phyloP scores from a whole-genome alignment of 2,888 invertebrate genomes.

The Choreutis nemorana region DNA sequence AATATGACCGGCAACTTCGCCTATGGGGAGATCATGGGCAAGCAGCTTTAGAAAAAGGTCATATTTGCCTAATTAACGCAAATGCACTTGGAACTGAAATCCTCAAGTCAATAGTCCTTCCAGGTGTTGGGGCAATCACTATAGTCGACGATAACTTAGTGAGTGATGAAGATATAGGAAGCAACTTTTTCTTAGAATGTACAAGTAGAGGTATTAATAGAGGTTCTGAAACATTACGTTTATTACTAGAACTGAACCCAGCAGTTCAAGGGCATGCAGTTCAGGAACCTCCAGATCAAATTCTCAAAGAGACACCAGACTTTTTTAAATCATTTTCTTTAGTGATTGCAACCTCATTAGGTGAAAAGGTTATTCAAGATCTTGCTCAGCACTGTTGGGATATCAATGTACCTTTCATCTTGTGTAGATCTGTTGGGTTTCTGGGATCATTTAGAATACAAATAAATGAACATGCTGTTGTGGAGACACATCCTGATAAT shows the following conservation, averaged over 20 bases:
- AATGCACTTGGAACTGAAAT: slow-evolving; percentile 94
- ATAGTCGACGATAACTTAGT: slow-evolving; percentile 89
- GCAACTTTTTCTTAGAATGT: slow-evolving; percentile 92
- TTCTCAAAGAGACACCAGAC: slow-evolving; percentile 84
- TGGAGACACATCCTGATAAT: slow-evolving; percentile 97
- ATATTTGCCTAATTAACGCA: slow-evolving; percentile 93
- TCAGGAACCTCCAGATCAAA: slow-evolving; percentile 86
- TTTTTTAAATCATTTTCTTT: slow-evolving; percentile 89
- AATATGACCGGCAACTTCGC: slow-evolving; percentile 86
- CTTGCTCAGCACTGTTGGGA: slow-evolving; percentile 86
- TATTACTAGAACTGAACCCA: slow-evolving; percentile 88
- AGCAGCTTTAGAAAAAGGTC: slow-evolving; percentile 83
- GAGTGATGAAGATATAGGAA: slow-evolving; percentile 90
- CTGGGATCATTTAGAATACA: slow-evolving; percentile 91
- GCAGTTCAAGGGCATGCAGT: slow-evolving; percentile 94
- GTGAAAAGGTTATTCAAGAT: slow-evolving; percentile 77
- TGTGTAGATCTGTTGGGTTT: slow-evolving; percentile 91
- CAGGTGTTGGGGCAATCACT: slow-evolving; percentile 92
- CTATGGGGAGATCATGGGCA: slow-evolving; percentile 99
- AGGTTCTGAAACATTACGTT: slow-evolving; percentile 83
- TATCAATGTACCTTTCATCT: slow-evolving; percentile 82
- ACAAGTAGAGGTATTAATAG: slow-evolving; percentile 84
- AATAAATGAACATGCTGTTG: slow-evolving; percentile 81
- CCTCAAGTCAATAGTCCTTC: slow-evolving; percentile 92
- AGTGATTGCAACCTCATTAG: slow-evolving; percentile 82